Evolutionary conservation across 1,140 invertebrate genomes (phyloP).

Genomic region (Drosophila pandora): DNA sequence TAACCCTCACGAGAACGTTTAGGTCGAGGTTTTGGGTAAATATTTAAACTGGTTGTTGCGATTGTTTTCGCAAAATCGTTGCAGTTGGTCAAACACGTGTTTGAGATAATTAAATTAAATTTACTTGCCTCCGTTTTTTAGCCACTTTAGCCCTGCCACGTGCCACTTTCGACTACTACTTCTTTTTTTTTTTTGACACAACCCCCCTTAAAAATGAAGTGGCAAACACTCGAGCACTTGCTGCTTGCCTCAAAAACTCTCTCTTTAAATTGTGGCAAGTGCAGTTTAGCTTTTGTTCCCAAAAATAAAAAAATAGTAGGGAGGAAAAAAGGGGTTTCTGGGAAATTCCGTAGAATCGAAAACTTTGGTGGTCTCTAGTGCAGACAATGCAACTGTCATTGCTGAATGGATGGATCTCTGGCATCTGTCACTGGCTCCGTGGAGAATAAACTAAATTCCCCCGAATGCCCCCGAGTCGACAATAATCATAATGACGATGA

Average conservation of each 20-base stretch:
- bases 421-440: conserved; percentile 60
- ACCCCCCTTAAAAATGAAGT: conserved; percentile 55
- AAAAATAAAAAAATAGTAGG: not conserved
- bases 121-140: conserved; percentile 69
- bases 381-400: conserved; percentile 66
- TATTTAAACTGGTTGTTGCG: conserved; percentile 74
- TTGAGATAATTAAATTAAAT: conserved; percentile 83
- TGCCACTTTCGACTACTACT: conserved; percentile 34
- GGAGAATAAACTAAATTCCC: conserved; percentile 50
- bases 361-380: conserved; percentile 63
- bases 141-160: conserved; percentile 28
- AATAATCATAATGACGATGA: conserved; percentile 29
- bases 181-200: not conserved
- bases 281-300: conserved; percentile 30
- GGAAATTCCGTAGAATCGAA: conserved; percentile 16
- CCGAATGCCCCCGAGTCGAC: conserved; percentile 31
- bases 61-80: conserved; percentile 80
- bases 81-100: conserved; percentile 83
- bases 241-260: conserved; percentile 15
- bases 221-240: conserved; percentile 73
- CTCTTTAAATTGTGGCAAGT: conserved; percentile 60
- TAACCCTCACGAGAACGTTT: conserved; percentile 64
- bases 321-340: not conserved
- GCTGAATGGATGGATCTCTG: conserved; percentile 39
- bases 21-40: conserved; percentile 64